Percentiles rank a stretch among this genome's conserved stretches.
phyloP scores from a whole-genome alignment of 2,888 invertebrate species.

The Cyaniris semiargus region DNA sequence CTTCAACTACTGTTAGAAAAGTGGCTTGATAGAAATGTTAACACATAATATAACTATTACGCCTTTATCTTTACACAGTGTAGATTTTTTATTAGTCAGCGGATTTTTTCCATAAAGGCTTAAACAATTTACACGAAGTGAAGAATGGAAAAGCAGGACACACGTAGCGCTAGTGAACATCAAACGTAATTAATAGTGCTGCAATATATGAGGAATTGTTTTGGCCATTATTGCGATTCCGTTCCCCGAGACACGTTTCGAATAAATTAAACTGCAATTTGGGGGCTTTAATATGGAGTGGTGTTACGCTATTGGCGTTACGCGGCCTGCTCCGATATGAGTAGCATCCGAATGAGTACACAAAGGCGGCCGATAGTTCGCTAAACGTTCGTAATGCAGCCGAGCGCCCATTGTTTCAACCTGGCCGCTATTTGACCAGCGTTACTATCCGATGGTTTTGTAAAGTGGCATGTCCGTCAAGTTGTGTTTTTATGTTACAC shows the following conservation, averaged over 20 bases:
- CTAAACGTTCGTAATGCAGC: constrained; percentile 63
- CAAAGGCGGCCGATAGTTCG: constrained; percentile 57
- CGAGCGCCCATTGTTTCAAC: constrained; percentile 52
- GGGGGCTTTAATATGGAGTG: constrained; percentile 76
- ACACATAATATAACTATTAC: neutral
- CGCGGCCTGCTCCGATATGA: constrained; percentile 67
- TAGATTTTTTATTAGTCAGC: neutral
- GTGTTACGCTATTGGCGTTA: constrained; percentile 73
- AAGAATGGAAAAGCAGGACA: constrained; percentile 19
- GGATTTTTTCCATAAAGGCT: neutral
- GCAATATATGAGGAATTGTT: constrained; percentile 58
- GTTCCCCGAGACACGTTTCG: constrained; percentile 76
- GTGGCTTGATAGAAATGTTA: neutral
- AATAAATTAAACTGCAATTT: constrained; percentile 80
- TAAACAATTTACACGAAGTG: neutral
- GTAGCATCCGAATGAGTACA: constrained; percentile 74
- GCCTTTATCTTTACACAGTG: neutral
- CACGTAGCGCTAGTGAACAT: constrained; percentile 23
- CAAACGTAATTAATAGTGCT: constrained; percentile 25
- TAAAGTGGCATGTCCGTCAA: neutral
- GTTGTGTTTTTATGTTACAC: neutral
- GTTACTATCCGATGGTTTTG: neutral
- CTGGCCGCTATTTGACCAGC: neutral
- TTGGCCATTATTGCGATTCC: constrained; percentile 76
- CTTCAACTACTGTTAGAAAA: no score